These are phyloP conservation scores for Craterocephalus amniculus DNA, from an alignment of 2,797 vertebrate species.

Conservation along the genomic window DNA sequence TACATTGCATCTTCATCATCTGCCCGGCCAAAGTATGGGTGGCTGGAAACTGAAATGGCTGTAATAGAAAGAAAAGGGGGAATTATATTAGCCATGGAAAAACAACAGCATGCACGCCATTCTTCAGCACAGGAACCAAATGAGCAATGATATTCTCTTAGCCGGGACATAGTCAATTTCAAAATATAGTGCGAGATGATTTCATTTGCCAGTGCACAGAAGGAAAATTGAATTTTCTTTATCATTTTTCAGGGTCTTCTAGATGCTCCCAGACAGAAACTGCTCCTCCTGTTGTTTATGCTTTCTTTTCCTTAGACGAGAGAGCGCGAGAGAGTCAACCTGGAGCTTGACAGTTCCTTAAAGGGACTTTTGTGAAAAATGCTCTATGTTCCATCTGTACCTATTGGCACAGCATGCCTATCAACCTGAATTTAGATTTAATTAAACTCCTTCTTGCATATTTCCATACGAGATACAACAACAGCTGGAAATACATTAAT, in stretches of 20 bases:
- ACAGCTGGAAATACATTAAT: background rate
- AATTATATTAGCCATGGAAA: conserved; percentile 44
- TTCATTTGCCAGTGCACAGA: conserved; percentile 68
- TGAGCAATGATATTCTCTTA: conserved; percentile 67
- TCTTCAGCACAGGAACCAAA: conserved; percentile 58
- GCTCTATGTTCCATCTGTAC: conserved; percentile 23
- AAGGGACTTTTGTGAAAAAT: conserved; percentile 24
- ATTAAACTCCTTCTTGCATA: conserved; percentile 13
- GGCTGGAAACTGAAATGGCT: conserved; percentile 93
- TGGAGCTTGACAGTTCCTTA: conserved; percentile 25
- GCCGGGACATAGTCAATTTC: conserved; percentile 61
- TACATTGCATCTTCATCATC: conserved; percentile 92
- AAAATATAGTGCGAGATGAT: conserved; percentile 66
- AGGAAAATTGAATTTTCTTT: conserved; percentile 73
- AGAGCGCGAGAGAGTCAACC: conserved; percentile 27
- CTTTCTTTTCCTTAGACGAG: conserved; percentile 35
- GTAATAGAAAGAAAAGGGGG: conserved; percentile 57
- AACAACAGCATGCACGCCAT: conserved; percentile 38
- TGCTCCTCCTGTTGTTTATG: conserved; percentile 29
- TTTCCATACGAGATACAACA: conserved; percentile 3
- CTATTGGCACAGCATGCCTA: conserved; percentile 6
- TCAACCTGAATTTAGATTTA: conserved; percentile 3
- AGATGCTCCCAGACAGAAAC: conserved; percentile 55
- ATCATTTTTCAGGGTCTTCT: conserved; percentile 58
- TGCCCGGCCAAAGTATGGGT: conserved; percentile 91